A percentile compares a stretch with the other conserved stretches of the same genome.
Conservation (phyloP, 2,888 invertebrate genomes). For the Julus scandinavius region DNA sequence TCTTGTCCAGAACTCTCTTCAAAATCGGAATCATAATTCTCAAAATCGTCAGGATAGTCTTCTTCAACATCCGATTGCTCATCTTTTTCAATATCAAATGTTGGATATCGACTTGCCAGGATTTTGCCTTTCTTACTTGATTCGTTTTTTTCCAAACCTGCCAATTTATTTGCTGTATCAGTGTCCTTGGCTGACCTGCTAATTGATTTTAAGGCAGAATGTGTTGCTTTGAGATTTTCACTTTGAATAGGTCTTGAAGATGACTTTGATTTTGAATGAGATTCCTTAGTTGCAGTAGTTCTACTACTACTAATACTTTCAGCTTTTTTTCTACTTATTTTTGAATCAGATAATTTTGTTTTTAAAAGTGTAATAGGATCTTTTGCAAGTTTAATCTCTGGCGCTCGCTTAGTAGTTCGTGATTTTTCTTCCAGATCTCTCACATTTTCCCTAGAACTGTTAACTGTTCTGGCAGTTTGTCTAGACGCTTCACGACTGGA, state of each 20-base stretch:
- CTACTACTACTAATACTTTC: not conserved
- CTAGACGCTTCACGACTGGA: not conserved
- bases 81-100: not conserved
- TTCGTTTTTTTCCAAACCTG: not conserved
- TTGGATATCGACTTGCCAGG: not conserved
- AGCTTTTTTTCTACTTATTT: not conserved
- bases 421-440: not conserved
- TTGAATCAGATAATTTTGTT: not conserved
- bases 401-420: not conserved
- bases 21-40: constrained; percentile 51
- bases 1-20: constrained; percentile 34
- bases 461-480: not conserved
- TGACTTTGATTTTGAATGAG: not conserved
- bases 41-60: constrained; percentile 49
- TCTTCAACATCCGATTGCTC: not conserved
- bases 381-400: not conserved
- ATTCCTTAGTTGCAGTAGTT: not conserved
- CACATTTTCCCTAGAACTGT: not conserved
- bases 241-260: not conserved
- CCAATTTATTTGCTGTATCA: not conserved
- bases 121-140: not conserved
- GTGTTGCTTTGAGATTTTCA: not conserved
- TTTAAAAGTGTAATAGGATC: not conserved
- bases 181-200: not conserved
- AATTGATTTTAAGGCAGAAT: not conserved